phyloP scores from a whole-genome alignment of 2,888 invertebrate genomes.

The Mesorhabditis spiculigera region DNA sequence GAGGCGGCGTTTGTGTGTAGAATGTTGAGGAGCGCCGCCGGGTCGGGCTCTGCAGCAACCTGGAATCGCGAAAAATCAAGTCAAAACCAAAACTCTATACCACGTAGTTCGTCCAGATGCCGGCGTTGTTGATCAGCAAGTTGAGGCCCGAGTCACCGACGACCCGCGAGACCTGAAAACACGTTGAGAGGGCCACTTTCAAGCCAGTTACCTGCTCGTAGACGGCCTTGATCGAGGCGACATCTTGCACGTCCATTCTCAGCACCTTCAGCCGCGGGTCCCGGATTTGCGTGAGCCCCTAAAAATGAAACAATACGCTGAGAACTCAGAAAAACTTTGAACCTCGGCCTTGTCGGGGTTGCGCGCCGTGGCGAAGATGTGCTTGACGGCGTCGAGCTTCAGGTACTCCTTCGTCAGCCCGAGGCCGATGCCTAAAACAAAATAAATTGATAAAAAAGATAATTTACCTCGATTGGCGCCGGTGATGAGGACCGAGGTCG shows the following conservation, averaged over 20 bases:
- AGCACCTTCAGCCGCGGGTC: conserved; percentile 4
- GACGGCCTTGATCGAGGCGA: not conserved
- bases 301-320: not conserved
- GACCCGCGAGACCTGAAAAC: not conserved
- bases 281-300: not conserved
- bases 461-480: not conserved
- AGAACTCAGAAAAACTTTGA: too few relatives aligned
- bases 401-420: conserved; percentile 6
- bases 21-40: not conserved
- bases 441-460: too few relatives aligned
- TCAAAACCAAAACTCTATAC: not conserved
- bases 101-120: not conserved
- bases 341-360: conserved; percentile 6
- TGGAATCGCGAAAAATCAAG: not conserved
- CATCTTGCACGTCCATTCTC: not conserved
- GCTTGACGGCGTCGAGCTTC: not conserved
- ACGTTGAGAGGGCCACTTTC: too few relatives aligned
- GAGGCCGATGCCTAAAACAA: not conserved
- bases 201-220: not conserved
- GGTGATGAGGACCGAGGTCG: not conserved
- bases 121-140: conserved; percentile 8
- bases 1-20: not conserved
- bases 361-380: conserved; percentile 6
- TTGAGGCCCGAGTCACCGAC: not conserved
- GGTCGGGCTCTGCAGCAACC: not conserved